Percentiles rank a stretch among this genome's conserved stretches.
phyloP scores from a whole-genome alignment of 2,113 vertebrate species.

The Vombatus ursinus region DNA sequence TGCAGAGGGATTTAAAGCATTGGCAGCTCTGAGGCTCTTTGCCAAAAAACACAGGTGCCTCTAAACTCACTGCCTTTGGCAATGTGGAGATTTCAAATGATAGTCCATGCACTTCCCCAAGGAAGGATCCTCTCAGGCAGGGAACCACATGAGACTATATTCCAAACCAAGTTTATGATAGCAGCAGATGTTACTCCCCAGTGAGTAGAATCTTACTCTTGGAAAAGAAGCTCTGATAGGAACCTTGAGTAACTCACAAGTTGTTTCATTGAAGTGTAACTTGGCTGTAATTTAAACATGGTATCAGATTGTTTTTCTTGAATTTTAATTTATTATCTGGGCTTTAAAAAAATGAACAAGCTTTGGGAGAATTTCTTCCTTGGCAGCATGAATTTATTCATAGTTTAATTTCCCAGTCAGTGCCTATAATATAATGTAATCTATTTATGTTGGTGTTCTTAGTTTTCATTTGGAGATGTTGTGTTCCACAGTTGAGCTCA shows the following conservation, averaged over 20 bases:
- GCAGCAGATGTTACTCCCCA: background rate
- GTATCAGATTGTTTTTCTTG: conserved; percentile 14
- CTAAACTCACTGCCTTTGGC: conserved; percentile 37
- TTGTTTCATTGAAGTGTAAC: background rate
- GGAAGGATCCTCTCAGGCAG: conserved; percentile 11
- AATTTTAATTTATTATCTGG: conserved; percentile 6
- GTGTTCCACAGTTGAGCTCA: background rate
- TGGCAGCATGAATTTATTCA: conserved; percentile 9
- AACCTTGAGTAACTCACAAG: conserved; percentile 7
- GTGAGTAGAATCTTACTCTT: background rate
- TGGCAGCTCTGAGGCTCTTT: conserved; percentile 32
- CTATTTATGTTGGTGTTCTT: background rate
- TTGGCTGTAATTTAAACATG: conserved; percentile 24
- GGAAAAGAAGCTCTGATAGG: background rate
- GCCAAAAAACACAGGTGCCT: conserved; percentile 54
- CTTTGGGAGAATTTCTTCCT: background rate
- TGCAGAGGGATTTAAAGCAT: conserved; percentile 45
- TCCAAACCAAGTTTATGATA: conserved; percentile 13
- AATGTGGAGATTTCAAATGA: conserved; percentile 33
- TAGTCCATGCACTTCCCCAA: background rate
- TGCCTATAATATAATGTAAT: background rate
- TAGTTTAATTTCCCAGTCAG: background rate
- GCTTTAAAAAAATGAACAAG: conserved; percentile 30
- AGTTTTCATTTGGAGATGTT: background rate
- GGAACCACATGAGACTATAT: conserved; percentile 38